phyloP scores from a whole-genome alignment of 1,140 invertebrate species.

The Drosophila nigrodunni region DNA sequence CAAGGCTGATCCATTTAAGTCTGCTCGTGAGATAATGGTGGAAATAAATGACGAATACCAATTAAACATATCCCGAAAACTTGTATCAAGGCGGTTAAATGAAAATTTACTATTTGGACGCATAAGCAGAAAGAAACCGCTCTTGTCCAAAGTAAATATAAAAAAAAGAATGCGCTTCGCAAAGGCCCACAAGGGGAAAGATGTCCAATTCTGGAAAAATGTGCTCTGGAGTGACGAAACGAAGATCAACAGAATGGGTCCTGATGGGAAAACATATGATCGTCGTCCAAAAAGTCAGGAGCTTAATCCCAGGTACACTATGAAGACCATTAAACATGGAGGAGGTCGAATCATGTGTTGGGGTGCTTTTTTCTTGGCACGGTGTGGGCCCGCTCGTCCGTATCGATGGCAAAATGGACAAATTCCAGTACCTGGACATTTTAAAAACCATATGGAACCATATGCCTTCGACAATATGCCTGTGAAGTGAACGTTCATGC shows the following conservation, averaged over 20 bases:
- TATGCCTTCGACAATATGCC: conserved; percentile 8
- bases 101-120: too few species aligned
- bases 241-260: conserved; percentile 39
- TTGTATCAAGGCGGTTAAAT: too few species aligned
- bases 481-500: conserved; percentile 2
- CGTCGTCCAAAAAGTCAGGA: too few species aligned
- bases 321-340: too few species aligned
- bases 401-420: too few species aligned
- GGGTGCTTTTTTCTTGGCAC: conserved; percentile 6
- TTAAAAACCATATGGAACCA: conserved; percentile 11
- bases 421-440: background rate
- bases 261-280: conserved; percentile 32
- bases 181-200: conserved; percentile 1
- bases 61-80: too few species aligned
- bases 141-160: background rate
- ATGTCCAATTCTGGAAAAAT: conserved; percentile 17
- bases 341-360: conserved; percentile 29
- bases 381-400: background rate
- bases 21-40: too few species aligned
- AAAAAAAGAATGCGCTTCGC: background rate
- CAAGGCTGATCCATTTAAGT: too few species aligned
- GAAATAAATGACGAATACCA: too few species aligned
- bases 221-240: conserved; percentile 27
- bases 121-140: background rate
- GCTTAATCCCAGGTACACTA: too few species aligned